These are phyloP conservation scores for Periophthalmus magnuspinnatus DNA, from an alignment of 2,797 vertebrate genomes.

Conservation along the genomic window DNA sequence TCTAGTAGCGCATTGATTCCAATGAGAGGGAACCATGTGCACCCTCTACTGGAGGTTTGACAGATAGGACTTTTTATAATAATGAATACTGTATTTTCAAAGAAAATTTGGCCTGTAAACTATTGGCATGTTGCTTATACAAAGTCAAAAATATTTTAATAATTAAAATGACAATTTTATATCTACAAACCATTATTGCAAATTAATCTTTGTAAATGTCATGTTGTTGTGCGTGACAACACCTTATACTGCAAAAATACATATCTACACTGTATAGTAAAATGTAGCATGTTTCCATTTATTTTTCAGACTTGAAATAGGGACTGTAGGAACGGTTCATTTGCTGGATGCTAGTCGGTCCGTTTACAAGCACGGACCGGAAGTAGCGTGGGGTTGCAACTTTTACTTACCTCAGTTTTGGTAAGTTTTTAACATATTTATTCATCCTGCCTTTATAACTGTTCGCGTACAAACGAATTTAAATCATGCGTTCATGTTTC, in stretches of 20 bases:
- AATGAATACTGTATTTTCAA: neutral
- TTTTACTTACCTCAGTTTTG: neutral
- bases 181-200: too few relatives aligned
- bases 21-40: slow-evolving; percentile 18
- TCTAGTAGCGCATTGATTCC: neutral
- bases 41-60: slow-evolving; percentile 37
- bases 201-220: too few relatives aligned
- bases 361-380: slow-evolving; percentile 50
- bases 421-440: slow-evolving; percentile 34
- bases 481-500: rapidly evolving
- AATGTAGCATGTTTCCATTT: neutral
- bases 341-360: slow-evolving; percentile 12
- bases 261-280: neutral
- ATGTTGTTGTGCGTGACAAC: too few relatives aligned
- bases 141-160: neutral
- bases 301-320: neutral
- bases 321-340: slow-evolving; percentile 24
- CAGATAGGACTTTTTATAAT: neutral
- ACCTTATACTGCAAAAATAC: too few relatives aligned
- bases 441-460: rapidly evolving
- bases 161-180: neutral
- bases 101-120: neutral
- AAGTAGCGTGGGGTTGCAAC: slow-evolving; percentile 59
- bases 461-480: rapidly evolving
- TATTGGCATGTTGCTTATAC: too few relatives aligned